These are phyloP conservation scores for Aphelenchoides avenae DNA, from an alignment of 1,140 invertebrate genomes.

Conservation along the genomic window DNA sequence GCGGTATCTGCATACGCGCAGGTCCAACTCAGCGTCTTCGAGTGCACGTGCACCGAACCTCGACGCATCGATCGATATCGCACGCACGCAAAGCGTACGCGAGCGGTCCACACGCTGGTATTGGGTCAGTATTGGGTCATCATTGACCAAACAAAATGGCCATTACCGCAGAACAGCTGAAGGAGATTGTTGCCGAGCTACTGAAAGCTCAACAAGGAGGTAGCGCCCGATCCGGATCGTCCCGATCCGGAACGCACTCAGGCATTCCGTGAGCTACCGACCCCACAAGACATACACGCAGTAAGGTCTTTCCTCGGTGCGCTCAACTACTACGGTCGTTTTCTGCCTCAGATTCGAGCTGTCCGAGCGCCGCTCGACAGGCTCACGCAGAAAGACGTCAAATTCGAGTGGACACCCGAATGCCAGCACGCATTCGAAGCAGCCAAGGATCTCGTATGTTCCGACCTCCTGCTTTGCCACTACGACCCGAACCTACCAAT, in stretches of 20 bases:
- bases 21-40: too few species aligned
- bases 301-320: conserved; percentile 45
- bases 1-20: too few species aligned
- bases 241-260: conserved; percentile 35
- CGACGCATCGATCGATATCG: too few species aligned
- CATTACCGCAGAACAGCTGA: too few species aligned
- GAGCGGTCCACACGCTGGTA: too few species aligned
- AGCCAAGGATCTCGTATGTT: conserved; percentile 29
- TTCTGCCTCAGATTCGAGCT: conserved; percentile 22
- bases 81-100: too few species aligned
- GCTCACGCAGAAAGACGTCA: conserved; percentile 39
- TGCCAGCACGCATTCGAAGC: conserved; percentile 17
- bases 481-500: conserved; percentile 37
- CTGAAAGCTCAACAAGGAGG: too few species aligned
- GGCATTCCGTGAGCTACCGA: conserved; percentile 38
- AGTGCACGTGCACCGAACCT: too few species aligned
- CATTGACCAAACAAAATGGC: too few species aligned
- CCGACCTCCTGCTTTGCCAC: conserved; percentile 36
- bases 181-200: too few species aligned
- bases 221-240: too few species aligned
- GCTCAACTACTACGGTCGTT: conserved; percentile 42
- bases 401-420: conserved; percentile 29
- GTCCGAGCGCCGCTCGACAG: conserved; percentile 39
- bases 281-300: conserved; percentile 24
- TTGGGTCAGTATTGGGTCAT: too few species aligned